A percentile compares a stretch with the other conserved stretches of the same genome.
Conservation (phyloP, 2,797 vertebrate species). For the Rhinogobio ventralis region DNA sequence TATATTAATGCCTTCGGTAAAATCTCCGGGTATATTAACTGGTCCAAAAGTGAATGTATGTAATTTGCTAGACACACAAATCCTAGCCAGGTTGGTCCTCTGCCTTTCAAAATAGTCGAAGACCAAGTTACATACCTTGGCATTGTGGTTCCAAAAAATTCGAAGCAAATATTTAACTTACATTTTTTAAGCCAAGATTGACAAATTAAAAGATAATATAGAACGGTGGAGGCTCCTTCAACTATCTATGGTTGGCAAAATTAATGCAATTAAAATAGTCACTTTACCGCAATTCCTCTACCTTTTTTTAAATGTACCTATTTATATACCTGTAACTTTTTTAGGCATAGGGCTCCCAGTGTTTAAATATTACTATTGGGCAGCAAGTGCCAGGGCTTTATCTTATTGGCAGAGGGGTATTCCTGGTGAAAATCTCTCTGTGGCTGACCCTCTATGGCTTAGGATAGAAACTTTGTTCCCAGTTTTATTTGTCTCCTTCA, state of each 20-base stretch:
- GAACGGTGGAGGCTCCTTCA: no score
- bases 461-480: not conserved
- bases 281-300: slow-evolving; percentile 22
- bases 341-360: slow-evolving; percentile 20
- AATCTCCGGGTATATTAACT: slow-evolving; percentile 39
- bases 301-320: not conserved
- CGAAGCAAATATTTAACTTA: not conserved
- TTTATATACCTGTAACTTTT: no score
- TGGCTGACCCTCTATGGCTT: not conserved
- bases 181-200: no score
- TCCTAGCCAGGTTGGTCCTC: no score
- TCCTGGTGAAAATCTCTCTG: not conserved
- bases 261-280: slow-evolving; percentile 44
- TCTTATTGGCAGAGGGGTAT: slow-evolving; percentile 4
- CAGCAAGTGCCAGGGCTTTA: slow-evolving; percentile 26
- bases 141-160: not conserved
- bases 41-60: slow-evolving; percentile 1
- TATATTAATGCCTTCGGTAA: slow-evolving; percentile 23
- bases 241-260: slow-evolving; percentile 10
- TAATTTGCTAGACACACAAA: no score
- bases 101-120: no score
- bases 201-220: no score
- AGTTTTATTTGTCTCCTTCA: no score
- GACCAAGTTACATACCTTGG: not conserved
- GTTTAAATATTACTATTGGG: slow-evolving; percentile 49